These are phyloP conservation scores for Sturnus vulgaris DNA, from an alignment of 2,113 vertebrate genomes.

Conservation along the genomic window DNA sequence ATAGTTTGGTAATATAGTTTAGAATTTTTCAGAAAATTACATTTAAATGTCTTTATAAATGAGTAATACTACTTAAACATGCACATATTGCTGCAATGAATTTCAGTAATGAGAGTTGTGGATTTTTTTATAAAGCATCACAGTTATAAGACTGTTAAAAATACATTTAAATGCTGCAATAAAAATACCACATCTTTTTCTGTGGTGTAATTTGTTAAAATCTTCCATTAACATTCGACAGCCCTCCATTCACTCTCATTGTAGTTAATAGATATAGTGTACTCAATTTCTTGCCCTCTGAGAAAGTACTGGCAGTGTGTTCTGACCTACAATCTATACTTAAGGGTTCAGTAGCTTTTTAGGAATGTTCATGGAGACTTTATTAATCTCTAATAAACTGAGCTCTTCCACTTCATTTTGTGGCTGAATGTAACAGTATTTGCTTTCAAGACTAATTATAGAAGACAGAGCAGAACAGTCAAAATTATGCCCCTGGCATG, in stretches of 20 bases:
- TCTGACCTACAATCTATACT: slow-evolving; percentile 39
- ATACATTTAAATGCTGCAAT: neutral
- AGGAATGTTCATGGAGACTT: slow-evolving; percentile 8
- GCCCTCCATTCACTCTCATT: neutral
- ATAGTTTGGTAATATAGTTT: neutral
- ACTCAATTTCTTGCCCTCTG: slow-evolving; percentile 22
- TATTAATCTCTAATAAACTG: slow-evolving; percentile 54
- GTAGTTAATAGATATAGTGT: neutral
- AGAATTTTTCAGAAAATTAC: neutral
- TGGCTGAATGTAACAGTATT: slow-evolving; percentile 23
- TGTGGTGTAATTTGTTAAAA: neutral
- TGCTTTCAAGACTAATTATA: slow-evolving; percentile 53
- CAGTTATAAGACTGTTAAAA: neutral
- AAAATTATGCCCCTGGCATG: slow-evolving; percentile 38
- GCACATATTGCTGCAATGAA: neutral
- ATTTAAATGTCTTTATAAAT: neutral
- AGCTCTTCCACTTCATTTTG: slow-evolving; percentile 40
- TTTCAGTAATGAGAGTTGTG: neutral
- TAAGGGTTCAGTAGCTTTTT: slow-evolving; percentile 31
- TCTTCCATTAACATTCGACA: neutral
- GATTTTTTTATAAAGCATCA: neutral
- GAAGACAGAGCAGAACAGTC: slow-evolving; percentile 15
- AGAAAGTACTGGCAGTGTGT: neutral
- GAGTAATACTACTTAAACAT: neutral
- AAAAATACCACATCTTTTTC: neutral